These are phyloP conservation scores for Thalassarche chlororhynchos DNA, from an alignment of 2,113 vertebrate genomes.

Conservation along the genomic window DNA sequence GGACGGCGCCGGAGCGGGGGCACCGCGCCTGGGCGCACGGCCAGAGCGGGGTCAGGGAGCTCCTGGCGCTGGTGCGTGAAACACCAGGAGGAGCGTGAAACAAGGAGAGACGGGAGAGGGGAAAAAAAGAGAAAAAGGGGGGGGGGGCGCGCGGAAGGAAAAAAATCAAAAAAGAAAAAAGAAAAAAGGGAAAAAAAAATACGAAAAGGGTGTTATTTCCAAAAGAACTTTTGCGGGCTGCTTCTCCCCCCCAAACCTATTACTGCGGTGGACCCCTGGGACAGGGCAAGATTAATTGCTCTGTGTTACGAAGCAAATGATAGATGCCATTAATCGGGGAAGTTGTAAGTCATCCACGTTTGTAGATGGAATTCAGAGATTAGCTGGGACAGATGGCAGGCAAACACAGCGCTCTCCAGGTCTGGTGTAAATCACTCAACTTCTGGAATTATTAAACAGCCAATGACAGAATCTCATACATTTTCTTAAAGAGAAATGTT, in stretches of 20 bases:
- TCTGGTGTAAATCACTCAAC: neutral
- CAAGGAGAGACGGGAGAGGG: neutral
- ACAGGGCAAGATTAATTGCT: constrained; percentile 23
- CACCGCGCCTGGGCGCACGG: neutral
- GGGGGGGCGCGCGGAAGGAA: no score
- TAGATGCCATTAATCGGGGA: constrained; percentile 48
- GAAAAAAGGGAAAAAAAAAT: no score
- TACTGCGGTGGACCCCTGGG: neutral
- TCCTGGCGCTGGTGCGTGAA: neutral
- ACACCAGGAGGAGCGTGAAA: neutral
- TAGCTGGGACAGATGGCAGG: constrained; percentile 38
- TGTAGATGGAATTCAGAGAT: constrained; percentile 35
- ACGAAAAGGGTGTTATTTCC: neutral
- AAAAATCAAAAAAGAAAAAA: no score
- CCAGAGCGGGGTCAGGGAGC: neutral
- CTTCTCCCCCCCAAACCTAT: neutral
- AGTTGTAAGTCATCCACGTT: neutral
- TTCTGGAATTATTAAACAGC: neutral
- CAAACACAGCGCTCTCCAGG: neutral
- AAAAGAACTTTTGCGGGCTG: neutral
- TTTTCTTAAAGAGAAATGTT: neutral
- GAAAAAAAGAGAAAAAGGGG: no score
- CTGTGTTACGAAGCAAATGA: constrained; percentile 16
- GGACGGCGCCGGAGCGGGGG: no score
- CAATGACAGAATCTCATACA: neutral